Evolutionary conservation across 2,113 vertebrate genomes (phyloP).

Genomic region (Thalassarche chlororhynchos): DNA sequence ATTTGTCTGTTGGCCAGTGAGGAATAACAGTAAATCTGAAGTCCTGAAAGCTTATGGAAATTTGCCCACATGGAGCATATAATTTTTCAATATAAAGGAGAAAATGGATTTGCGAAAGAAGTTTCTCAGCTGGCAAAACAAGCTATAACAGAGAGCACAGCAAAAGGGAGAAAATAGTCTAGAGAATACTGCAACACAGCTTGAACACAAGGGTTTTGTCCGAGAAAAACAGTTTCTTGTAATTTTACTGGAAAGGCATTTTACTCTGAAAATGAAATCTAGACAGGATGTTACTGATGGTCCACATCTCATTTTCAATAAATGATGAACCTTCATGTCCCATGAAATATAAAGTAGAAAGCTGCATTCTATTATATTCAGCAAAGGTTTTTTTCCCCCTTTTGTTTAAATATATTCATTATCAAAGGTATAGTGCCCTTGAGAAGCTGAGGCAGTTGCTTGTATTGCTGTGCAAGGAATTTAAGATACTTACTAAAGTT

Average conservation of each 20-base stretch:
- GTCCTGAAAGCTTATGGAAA: slow-evolving; percentile 9
- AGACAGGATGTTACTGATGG: slow-evolving; percentile 26
- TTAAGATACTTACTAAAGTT: slow-evolving; percentile 51
- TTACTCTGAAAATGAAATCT: slow-evolving; percentile 35
- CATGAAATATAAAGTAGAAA: slow-evolving; percentile 54
- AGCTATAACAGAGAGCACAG: neutral
- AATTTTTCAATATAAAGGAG: slow-evolving; percentile 22
- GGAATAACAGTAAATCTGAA: slow-evolving; percentile 40
- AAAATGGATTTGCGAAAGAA: neutral
- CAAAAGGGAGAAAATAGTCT: neutral
- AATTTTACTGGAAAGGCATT: slow-evolving; percentile 26
- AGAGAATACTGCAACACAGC: neutral
- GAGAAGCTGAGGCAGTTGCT: slow-evolving; percentile 47
- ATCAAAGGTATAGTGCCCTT: slow-evolving; percentile 67
- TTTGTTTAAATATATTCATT: slow-evolving; percentile 65
- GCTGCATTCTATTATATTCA: slow-evolving; percentile 39
- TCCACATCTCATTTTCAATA: slow-evolving; percentile 63
- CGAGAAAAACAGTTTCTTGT: slow-evolving; percentile 10
- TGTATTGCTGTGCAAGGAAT: slow-evolving; percentile 62
- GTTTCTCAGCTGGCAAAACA: neutral
- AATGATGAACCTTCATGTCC: slow-evolving; percentile 58
- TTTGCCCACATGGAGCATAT: neutral
- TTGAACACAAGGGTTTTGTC: neutral
- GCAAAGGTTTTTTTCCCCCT: neutral
- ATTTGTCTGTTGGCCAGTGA: neutral